Evolutionary conservation across 2,113 vertebrate species (phyloP).

Genomic region (Etia nguti): DNA sequence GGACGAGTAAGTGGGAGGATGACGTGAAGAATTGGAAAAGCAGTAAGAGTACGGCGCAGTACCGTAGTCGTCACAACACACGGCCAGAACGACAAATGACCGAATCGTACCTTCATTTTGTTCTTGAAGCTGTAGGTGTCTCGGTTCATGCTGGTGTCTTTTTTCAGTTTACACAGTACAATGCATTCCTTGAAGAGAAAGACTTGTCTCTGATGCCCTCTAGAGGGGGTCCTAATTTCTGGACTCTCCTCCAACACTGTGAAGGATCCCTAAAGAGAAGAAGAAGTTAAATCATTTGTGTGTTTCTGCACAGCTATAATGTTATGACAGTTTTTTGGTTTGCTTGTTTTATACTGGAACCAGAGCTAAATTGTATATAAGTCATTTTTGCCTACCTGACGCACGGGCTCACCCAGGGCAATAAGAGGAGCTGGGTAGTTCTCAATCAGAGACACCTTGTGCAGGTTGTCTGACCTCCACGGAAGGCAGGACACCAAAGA

Average conservation of each 20-base stretch:
- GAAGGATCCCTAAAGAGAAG: conserved; percentile 79
- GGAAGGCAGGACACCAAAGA: conserved; percentile 86
- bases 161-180: conserved; percentile 87
- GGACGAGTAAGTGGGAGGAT: neutral
- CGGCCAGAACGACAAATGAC: neutral
- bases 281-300: neutral
- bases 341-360: neutral
- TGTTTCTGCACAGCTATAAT: neutral
- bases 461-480: conserved; percentile 85
- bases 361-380: fast-evolving
- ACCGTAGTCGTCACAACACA: neutral
- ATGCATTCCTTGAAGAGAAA: conserved; percentile 93
- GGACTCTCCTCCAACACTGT: conserved; percentile 94
- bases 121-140: conserved; percentile 90
- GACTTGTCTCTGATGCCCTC: conserved; percentile 92
- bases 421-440: conserved; percentile 91
- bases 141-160: conserved; percentile 79
- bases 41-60: neutral
- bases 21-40: neutral
- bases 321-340: neutral
- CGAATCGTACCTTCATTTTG: conserved; percentile 90
- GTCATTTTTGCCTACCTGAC: conserved; percentile 76
- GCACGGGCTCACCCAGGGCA: conserved; percentile 87
- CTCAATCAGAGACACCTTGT: conserved; percentile 90
- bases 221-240: conserved; percentile 82